These are phyloP conservation scores for Pseudomyrmex dendroicus DNA, from an alignment of 1,140 invertebrate genomes.

Conservation along the genomic window DNA sequence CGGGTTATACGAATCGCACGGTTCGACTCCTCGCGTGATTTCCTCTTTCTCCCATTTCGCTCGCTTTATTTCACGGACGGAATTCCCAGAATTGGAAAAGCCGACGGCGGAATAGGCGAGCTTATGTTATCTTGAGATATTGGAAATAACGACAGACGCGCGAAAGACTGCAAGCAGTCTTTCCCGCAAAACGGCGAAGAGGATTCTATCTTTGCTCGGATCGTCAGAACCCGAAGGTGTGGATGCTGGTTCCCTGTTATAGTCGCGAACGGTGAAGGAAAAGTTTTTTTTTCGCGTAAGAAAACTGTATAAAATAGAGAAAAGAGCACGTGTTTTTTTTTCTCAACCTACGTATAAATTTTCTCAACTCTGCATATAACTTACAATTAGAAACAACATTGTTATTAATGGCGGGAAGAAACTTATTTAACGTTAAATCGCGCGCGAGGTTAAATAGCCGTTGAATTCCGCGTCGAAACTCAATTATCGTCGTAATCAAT, in stretches of 20 bases:
- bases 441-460: no score
- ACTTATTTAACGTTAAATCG: not conserved
- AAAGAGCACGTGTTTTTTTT: no score
- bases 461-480: not conserved
- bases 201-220: slow-evolving; percentile 51
- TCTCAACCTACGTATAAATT: no score
- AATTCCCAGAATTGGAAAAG: slow-evolving; percentile 55
- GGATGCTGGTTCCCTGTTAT: no score
- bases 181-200: slow-evolving; percentile 3
- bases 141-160: slow-evolving; percentile 56
- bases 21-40: slow-evolving; percentile 24
- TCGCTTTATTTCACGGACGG: slow-evolving; percentile 49
- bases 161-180: slow-evolving; percentile 28
- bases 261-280: not conserved
- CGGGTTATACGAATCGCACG: slow-evolving; percentile 53
- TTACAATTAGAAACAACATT: slow-evolving; percentile 14
- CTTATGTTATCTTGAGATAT: slow-evolving; percentile 55
- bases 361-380: not conserved
- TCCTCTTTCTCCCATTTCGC: slow-evolving; percentile 43
- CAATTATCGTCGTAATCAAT: slow-evolving; percentile 22
- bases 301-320: no score
- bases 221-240: not conserved
- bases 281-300: not conserved
- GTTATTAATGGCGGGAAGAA: not conserved
- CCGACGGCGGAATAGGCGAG: slow-evolving; percentile 46